A percentile compares a stretch with the other conserved stretches of the same genome.
Conservation (phyloP, 2,888 invertebrate species). For the Seira musarum region DNA sequence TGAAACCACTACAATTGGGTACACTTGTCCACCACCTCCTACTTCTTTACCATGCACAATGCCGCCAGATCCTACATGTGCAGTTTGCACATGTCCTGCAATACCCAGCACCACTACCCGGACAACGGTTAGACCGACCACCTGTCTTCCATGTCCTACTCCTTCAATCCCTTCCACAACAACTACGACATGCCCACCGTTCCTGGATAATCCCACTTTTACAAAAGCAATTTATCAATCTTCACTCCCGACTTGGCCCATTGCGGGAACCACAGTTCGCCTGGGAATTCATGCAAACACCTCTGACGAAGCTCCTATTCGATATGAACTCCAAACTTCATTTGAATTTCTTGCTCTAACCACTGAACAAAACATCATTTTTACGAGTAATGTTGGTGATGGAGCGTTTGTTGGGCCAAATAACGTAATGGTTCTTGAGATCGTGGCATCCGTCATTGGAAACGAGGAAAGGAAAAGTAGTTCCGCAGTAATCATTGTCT, state of each 20-base stretch:
- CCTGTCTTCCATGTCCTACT: neutral
- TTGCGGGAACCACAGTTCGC: conserved; percentile 21
- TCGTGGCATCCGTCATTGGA: conserved; percentile 3
- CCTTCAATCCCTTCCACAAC: conserved; percentile 1
- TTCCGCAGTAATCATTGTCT: conserved; percentile 2
- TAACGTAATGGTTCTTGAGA: conserved; percentile 30
- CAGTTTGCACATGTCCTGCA: neutral
- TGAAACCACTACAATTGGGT: neutral
- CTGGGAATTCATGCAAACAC: conserved; percentile 24
- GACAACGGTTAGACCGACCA: too few species aligned
- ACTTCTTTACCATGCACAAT: too few species aligned
- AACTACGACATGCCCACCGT: neutral
- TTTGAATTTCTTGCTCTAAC: conserved; percentile 26
- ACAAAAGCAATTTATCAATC: conserved; percentile 23
- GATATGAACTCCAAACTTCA: neutral
- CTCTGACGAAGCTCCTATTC: neutral
- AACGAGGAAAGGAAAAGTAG: neutral
- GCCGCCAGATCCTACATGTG: neutral
- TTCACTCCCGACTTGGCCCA: conserved; percentile 16
- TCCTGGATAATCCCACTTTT: neutral
- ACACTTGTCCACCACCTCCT: too few species aligned
- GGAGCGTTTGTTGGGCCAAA: conserved; percentile 35
- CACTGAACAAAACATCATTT: conserved; percentile 23
- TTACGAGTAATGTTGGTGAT: conserved; percentile 25
- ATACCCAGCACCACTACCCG: neutral